Conservation (phyloP, 2,888 invertebrate genomes). For the Drosophila demipolita region DNA sequence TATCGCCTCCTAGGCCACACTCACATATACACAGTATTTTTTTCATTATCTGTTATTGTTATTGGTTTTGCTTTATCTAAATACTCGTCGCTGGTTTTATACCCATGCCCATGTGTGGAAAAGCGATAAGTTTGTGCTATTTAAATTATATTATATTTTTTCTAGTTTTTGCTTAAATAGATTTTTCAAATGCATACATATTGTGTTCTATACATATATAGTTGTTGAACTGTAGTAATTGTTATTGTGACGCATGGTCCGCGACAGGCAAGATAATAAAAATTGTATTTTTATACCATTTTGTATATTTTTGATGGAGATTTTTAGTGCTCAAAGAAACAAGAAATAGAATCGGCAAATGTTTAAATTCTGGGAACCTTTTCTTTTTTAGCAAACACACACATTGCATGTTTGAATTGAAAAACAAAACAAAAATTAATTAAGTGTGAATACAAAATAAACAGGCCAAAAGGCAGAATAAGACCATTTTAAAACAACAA, state of each 20-base stretch:
- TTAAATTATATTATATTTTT: constrained; percentile 54
- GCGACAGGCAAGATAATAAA: constrained; percentile 63
- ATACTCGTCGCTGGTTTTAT: constrained; percentile 68
- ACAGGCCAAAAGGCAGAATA: constrained; percentile 42
- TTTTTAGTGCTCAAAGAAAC: constrained; percentile 18
- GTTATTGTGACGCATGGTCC: constrained; percentile 54
- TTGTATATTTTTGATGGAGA: constrained; percentile 37
- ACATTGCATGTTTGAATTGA: constrained; percentile 38
- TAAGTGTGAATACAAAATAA: constrained; percentile 67
- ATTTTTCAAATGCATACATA: constrained; percentile 25
- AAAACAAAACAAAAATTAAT: constrained; percentile 64
- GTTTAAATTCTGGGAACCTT: constrained; percentile 32
- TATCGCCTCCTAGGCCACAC: constrained; percentile 19
- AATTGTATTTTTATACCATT: constrained; percentile 57
- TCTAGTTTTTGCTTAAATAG: constrained; percentile 46
- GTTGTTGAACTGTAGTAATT: constrained; percentile 33
- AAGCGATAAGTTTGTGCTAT: constrained; percentile 42
- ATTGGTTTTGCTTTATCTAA: constrained; percentile 64
- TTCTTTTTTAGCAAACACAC: constrained; percentile 25
- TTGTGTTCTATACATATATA: constrained; percentile 33
- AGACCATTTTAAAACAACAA: constrained; percentile 37
- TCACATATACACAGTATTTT: constrained; percentile 15
- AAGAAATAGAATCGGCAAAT: constrained; percentile 9
- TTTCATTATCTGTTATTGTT: constrained; percentile 63
- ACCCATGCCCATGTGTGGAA: constrained; percentile 51